Evolutionary conservation across 2,113 vertebrate genomes (phyloP).

Genomic region (Rafetus swinhoei): DNA sequence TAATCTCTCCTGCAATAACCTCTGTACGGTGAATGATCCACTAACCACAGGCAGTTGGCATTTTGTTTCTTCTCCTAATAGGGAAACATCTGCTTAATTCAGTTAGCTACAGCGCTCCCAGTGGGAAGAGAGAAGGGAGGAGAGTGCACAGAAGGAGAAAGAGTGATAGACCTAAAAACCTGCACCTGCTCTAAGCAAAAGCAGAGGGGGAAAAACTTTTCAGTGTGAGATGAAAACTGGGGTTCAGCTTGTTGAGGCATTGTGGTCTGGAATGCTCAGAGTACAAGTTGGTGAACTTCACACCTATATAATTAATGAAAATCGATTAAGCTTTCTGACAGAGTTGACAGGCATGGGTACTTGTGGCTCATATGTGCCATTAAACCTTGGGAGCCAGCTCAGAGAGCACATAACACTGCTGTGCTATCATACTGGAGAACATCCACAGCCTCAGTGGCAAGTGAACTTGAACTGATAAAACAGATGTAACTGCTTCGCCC

Average conservation of each 20-base stretch:
- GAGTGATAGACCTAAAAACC: not conserved
- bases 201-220: not conserved
- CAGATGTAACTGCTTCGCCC: not conserved
- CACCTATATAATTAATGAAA: conserved; percentile 60
- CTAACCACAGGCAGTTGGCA: not conserved
- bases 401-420: not conserved
- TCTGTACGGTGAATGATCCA: not conserved
- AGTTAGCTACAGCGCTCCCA: not conserved
- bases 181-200: not conserved
- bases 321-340: conserved; percentile 44
- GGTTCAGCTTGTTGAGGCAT: accelerated
- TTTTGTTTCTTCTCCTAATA: not conserved
- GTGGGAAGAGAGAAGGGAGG: not conserved
- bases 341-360: conserved; percentile 35
- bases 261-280: not conserved
- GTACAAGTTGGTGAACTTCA: conserved; percentile 50
- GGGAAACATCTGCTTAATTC: not conserved
- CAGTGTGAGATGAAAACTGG: not conserved
- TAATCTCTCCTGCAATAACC: not conserved
- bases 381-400: not conserved
- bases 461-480: conserved; percentile 1
- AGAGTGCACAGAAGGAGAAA: not conserved
- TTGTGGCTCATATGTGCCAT: not conserved
- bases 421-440: not conserved
- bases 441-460: not conserved